phyloP scores from a whole-genome alignment of 2,797 vertebrate species.

The Halcyon chelicuti region DNA sequence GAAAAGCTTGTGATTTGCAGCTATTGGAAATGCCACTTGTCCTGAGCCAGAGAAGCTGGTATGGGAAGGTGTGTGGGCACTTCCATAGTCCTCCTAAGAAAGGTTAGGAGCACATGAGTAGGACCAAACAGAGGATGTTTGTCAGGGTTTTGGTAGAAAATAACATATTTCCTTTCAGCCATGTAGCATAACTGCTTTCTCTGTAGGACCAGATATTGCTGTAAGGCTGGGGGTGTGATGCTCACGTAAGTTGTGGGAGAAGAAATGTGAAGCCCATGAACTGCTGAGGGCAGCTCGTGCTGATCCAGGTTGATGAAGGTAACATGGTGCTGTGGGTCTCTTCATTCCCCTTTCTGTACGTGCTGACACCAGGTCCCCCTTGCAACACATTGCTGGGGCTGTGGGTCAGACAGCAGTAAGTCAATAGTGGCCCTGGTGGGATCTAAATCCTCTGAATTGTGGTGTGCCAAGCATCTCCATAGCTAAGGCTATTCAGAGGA shows the following conservation, averaged over 20 bases:
- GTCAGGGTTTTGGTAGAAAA: neutral
- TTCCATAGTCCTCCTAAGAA: neutral
- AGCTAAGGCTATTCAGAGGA: neutral
- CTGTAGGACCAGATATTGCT: neutral
- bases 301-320: neutral
- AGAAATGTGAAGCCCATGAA: neutral
- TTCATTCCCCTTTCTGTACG: accelerated
- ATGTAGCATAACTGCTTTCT: neutral
- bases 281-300: neutral
- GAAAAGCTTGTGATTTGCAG: neutral
- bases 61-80: accelerated
- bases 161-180: neutral
- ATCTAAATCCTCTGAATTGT: no score
- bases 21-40: neutral
- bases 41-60: neutral
- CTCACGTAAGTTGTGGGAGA: neutral
- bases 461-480: neutral
- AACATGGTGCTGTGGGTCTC: neutral
- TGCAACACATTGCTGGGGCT: accelerated
- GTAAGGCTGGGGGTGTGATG: neutral
- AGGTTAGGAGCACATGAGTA: neutral
- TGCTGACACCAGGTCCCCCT: neutral
- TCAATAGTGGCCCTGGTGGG: neutral
- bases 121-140: neutral
- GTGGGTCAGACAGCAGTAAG: neutral